Evolutionary conservation across 2,113 vertebrate genomes (phyloP).

Genomic region (Vicugna pacos): DNA sequence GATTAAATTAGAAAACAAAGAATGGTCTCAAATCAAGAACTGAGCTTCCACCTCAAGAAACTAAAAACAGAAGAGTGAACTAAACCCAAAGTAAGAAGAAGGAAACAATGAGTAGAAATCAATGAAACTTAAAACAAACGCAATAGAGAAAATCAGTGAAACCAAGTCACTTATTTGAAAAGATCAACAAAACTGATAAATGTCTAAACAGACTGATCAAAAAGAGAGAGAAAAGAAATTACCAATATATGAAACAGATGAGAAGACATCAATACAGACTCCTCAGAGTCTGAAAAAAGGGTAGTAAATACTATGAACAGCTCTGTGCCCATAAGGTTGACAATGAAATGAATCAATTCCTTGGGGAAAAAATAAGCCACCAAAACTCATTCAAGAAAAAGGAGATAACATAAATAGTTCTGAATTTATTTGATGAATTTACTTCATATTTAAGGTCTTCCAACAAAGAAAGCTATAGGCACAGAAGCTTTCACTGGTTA

Average conservation of each 20-base stretch:
- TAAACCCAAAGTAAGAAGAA: conserved; percentile 7
- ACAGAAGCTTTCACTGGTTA: not conserved
- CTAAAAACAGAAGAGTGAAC: not conserved
- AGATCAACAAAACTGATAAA: not conserved
- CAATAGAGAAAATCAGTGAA: not conserved
- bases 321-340: not conserved
- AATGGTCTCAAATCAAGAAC: not conserved
- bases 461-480: not conserved
- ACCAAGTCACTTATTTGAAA: not conserved
- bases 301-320: not conserved
- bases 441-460: not conserved
- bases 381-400: not conserved
- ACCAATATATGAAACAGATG: not conserved
- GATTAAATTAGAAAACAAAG: conserved; percentile 24
- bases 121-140: not conserved
- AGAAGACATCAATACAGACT: not conserved
- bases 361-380: not conserved
- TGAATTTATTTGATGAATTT: not conserved
- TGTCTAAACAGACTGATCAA: not conserved
- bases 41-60: not conserved
- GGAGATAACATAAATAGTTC: not conserved
- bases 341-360: not conserved
- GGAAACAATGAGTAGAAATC: not conserved
- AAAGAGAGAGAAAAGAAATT: not conserved
- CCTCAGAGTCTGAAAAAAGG: not conserved